These are phyloP conservation scores for Aphelenchoides avenae DNA, from an alignment of 1,140 invertebrate species.

Conservation along the genomic window DNA sequence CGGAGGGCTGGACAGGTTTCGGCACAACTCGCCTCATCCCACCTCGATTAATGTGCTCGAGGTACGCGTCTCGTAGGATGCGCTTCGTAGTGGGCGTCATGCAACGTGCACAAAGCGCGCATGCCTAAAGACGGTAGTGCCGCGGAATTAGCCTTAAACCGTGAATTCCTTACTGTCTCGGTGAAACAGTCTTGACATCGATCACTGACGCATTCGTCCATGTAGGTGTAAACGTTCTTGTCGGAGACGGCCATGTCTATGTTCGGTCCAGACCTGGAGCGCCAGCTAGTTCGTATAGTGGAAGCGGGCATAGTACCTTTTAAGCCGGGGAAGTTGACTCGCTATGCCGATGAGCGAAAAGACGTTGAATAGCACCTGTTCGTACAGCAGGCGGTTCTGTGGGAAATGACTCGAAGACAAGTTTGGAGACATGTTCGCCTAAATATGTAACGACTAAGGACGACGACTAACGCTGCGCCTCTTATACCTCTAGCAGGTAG, in stretches of 20 bases:
- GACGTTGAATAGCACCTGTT: constrained; percentile 83
- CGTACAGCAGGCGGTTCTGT: constrained; percentile 77
- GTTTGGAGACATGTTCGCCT: constrained; percentile 96
- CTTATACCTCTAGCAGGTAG: constrained; percentile 75
- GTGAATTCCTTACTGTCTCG: neutral
- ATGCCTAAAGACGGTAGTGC: constrained; percentile 63
- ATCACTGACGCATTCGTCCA: constrained; percentile 68
- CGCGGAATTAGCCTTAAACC: constrained; percentile 1
- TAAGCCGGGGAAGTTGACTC: constrained; percentile 60
- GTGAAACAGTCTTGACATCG: constrained; percentile 67
- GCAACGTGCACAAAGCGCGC: constrained; percentile 74
- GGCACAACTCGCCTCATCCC: constrained; percentile 77
- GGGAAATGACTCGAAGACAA: constrained; percentile 85
- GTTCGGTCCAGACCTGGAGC: constrained; percentile 56
- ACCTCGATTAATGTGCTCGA: constrained; percentile 74
- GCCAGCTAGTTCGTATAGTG: constrained; percentile 14
- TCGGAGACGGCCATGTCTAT: constrained; percentile 73
- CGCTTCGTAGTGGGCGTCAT: constrained; percentile 66
- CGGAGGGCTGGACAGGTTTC: no score
- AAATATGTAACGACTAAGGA: neutral
- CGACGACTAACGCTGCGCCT: neutral
- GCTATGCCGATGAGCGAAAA: constrained; percentile 76
- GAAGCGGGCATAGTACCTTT: constrained; percentile 21
- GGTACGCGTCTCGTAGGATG: constrained; percentile 69
- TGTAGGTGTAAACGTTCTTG: constrained; percentile 75